phyloP scores from a whole-genome alignment of 2,113 vertebrate species.

The Camelus bactrianus region DNA sequence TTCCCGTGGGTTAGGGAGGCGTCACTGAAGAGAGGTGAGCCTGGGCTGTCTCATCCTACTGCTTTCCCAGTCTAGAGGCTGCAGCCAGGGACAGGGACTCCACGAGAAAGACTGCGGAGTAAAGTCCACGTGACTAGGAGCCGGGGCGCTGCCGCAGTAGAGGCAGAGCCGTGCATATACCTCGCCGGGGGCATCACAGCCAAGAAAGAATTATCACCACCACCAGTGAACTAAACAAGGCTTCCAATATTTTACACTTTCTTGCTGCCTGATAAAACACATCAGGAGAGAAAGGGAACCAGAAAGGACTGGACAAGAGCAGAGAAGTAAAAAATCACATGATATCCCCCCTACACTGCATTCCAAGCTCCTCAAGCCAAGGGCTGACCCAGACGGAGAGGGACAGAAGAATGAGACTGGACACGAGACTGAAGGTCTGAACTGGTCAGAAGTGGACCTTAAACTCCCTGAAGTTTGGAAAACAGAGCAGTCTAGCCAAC shows the following conservation, averaged over 20 bases:
- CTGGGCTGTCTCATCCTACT: neutral
- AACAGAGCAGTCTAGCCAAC: neutral
- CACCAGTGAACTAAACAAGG: neutral
- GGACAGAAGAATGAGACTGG: neutral
- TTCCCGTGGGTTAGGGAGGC: neutral
- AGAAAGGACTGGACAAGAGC: neutral
- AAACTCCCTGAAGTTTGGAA: neutral
- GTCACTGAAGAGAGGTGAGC: neutral
- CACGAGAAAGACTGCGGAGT: neutral
- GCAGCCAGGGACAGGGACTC: neutral
- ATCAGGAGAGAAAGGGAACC: neutral
- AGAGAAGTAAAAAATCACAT: neutral
- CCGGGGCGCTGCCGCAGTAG: neutral
- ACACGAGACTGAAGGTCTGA: neutral
- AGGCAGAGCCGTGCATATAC: accelerated
- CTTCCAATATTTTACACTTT: neutral
- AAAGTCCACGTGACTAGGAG: too few relatives aligned
- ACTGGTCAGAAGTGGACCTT: neutral
- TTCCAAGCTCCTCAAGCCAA: neutral
- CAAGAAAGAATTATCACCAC: neutral
- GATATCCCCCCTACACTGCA: neutral
- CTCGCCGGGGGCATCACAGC: neutral
- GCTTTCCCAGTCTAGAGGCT: neutral
- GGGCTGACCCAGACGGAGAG: neutral
- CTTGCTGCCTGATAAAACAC: neutral